A percentile compares a stretch with the other conserved stretches of the same genome.
These are phyloP conservation scores for Sapajus apella DNA, from an alignment of 2,113 vertebrate genomes.

Conservation along the genomic window DNA sequence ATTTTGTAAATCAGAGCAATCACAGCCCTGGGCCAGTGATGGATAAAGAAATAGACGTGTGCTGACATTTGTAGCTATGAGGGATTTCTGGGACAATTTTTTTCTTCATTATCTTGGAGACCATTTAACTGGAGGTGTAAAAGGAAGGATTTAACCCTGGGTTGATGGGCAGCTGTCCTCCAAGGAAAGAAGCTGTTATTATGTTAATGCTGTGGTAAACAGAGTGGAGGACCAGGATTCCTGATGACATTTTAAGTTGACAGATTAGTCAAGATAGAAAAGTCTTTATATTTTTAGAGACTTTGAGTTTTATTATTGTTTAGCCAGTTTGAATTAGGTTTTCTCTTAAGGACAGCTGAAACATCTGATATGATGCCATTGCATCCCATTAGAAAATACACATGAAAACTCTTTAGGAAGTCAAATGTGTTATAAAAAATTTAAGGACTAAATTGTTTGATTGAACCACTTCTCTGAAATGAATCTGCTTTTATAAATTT, in stretches of 20 bases:
- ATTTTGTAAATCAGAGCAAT: background rate
- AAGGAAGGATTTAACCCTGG: background rate
- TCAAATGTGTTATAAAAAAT: background rate
- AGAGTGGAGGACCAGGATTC: background rate
- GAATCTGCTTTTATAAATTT: background rate
- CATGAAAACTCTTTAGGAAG: background rate
- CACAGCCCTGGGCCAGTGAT: background rate
- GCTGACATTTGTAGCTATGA: background rate
- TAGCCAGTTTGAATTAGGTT: background rate
- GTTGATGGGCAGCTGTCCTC: background rate
- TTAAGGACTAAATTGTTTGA: background rate
- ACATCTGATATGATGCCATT: background rate
- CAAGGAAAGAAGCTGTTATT: background rate
- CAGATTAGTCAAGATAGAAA: background rate
- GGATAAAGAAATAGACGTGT: background rate
- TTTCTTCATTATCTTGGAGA: background rate
- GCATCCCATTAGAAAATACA: background rate
- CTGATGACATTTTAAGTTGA: background rate
- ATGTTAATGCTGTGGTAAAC: background rate
- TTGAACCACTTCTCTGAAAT: background rate
- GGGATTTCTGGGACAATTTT: background rate
- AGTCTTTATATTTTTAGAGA: background rate
- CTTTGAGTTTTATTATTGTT: background rate
- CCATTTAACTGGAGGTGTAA: background rate
- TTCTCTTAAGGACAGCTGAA: background rate